Conservation (phyloP, 2,888 invertebrate genomes). For the Hirtodrosophila histrioides region DNA sequence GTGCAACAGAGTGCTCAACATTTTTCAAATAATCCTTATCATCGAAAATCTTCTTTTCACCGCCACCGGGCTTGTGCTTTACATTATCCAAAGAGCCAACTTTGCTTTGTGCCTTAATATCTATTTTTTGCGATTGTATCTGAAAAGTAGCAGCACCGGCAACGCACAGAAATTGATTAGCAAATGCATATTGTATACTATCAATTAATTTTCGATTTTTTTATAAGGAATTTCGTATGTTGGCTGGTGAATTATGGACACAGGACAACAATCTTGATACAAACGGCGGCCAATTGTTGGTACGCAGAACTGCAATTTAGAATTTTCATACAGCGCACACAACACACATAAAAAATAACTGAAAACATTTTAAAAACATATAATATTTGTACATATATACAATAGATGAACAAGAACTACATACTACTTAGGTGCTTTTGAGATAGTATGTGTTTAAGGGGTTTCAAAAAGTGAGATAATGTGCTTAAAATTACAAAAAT, state of each 20-base stretch:
- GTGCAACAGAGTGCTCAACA: slow-evolving; percentile 86
- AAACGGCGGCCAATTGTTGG: slow-evolving; percentile 37
- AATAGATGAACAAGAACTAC: slow-evolving; percentile 5
- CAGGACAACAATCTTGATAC: slow-evolving; percentile 21
- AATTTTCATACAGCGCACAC: slow-evolving; percentile 43
- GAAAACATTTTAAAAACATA: slow-evolving; percentile 28
- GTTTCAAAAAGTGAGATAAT: slow-evolving; percentile 27
- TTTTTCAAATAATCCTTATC: slow-evolving; percentile 96
- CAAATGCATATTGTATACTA: slow-evolving; percentile 28
- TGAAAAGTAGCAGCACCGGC: slow-evolving; percentile 84
- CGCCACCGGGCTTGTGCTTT: slow-evolving; percentile 94
- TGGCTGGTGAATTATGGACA: slow-evolving; percentile 36
- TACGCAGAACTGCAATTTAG: slow-evolving; percentile 55
- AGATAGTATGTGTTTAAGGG: neutral
- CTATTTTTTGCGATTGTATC: slow-evolving; percentile 96
- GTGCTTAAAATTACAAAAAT: slow-evolving; percentile 38
- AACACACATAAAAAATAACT: slow-evolving; percentile 34
- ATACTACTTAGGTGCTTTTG: slow-evolving; percentile 11
- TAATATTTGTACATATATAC: slow-evolving; percentile 3
- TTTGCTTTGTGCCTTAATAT: slow-evolving; percentile 96
- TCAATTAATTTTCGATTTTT: slow-evolving; percentile 12
- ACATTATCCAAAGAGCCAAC: slow-evolving; percentile 96
- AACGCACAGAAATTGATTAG: slow-evolving; percentile 73
- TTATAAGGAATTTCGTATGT: slow-evolving; percentile 21
- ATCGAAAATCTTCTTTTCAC: slow-evolving; percentile 96